Percentiles rank a stretch among this genome's conserved stretches.
phyloP scores from a whole-genome alignment of 2,888 invertebrate genomes.

The Punctoribates punctum region DNA sequence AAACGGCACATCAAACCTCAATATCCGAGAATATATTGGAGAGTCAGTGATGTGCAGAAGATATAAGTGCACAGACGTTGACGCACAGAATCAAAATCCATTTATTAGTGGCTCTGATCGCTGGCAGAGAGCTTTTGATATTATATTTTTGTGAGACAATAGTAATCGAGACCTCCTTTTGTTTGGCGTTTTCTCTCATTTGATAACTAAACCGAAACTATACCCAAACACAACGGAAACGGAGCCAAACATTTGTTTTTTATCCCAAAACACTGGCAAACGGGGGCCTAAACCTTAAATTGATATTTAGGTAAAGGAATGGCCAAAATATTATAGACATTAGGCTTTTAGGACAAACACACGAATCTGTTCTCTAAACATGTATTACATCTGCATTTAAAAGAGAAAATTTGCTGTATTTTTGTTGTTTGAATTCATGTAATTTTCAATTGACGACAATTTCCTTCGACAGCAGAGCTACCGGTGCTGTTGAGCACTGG shows the following conservation, averaged over 20 bases:
- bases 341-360: neutral
- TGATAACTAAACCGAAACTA: too few relatives aligned
- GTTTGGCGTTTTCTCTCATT: too few relatives aligned
- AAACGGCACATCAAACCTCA: conserved; percentile 12
- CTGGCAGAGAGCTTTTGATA: too few relatives aligned
- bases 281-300: neutral
- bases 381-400: conserved; percentile 30
- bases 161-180: too few relatives aligned
- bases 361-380: neutral
- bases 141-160: too few relatives aligned
- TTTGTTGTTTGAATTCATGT: neutral
- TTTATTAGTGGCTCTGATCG: neutral
- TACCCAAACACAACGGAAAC: conserved; percentile 4
- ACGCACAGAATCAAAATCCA: neutral
- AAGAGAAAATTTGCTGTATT: neutral
- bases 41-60: conserved; percentile 16
- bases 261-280: neutral
- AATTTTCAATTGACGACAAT: conserved; percentile 16
- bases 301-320: neutral
- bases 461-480: neutral
- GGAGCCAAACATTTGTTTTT: conserved; percentile 29
- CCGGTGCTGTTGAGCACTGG: neutral
- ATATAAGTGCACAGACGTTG: neutral
- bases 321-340: neutral
- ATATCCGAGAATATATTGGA: conserved; percentile 7